Percentiles rank a stretch among this genome's conserved stretches.
Evolutionary conservation across 2,797 vertebrate species (phyloP).

Genomic region (Taeniopygia guttata): DNA sequence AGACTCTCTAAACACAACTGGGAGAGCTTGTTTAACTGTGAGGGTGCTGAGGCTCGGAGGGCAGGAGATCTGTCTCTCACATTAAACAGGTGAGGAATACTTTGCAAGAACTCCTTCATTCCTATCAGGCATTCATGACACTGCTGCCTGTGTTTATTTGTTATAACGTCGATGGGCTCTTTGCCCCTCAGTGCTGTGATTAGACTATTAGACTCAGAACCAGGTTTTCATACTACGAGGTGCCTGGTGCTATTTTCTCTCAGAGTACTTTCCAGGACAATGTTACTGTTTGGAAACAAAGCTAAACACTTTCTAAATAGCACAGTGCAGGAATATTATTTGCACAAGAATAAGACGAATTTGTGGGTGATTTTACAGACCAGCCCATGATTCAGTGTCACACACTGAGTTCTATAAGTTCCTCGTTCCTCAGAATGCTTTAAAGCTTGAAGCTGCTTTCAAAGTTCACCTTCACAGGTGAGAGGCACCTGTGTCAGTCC

Average conservation of each 20-base stretch:
- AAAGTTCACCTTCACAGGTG: not conserved
- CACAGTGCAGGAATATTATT: not conserved
- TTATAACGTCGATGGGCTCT: not conserved
- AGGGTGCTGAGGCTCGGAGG: not conserved
- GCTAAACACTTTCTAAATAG: not conserved
- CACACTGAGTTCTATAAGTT: not conserved
- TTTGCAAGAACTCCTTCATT: not conserved
- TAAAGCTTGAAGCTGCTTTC: not conserved
- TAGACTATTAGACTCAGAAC: not conserved
- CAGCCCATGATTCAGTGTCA: not conserved
- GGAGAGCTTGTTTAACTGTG: not conserved
- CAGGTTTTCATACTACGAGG: not conserved
- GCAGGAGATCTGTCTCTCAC: not conserved
- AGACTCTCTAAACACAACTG: not conserved
- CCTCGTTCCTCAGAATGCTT: not conserved
- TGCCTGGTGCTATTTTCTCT: not conserved
- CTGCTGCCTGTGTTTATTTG: not conserved
- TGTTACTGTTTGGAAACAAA: not conserved
- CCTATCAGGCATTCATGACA: not conserved
- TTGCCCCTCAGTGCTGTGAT: not conserved
- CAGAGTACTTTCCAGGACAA: not conserved
- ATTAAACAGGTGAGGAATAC: not conserved
- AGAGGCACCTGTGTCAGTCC: not conserved
- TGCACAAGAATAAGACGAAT: not conserved
- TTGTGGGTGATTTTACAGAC: not conserved